A percentile compares a stretch with the other conserved stretches of the same genome.
phyloP scores from a whole-genome alignment of 2,888 invertebrate genomes.

The Noctua comes region DNA sequence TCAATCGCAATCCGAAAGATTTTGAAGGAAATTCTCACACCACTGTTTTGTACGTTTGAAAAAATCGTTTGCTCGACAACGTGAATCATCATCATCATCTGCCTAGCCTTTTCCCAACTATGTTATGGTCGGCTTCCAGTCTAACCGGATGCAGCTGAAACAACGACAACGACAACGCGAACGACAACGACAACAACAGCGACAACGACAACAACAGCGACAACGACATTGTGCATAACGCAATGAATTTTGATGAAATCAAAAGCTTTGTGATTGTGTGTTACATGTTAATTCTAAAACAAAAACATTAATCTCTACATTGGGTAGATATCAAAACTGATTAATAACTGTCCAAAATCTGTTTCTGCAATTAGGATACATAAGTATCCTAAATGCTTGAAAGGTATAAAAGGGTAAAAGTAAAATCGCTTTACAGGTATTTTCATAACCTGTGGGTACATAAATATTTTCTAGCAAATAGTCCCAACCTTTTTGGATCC shows the following conservation, averaged over 20 bases:
- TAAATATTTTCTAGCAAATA: conserved; percentile 16
- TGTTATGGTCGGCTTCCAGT: too few relatives aligned
- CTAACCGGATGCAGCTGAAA: too few relatives aligned
- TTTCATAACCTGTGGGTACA: neutral
- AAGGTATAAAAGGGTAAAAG: conserved; percentile 1
- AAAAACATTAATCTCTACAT: neutral
- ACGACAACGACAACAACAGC: too few relatives aligned
- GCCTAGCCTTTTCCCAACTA: too few relatives aligned
- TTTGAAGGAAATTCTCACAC: neutral
- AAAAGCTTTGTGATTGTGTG: too few relatives aligned
- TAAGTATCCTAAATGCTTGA: neutral
- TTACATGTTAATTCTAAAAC: neutral
- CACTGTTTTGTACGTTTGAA: neutral
- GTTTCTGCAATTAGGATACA: too few relatives aligned
- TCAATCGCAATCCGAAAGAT: neutral
- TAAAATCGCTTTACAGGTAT: neutral
- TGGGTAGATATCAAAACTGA: neutral
- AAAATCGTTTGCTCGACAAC: neutral
- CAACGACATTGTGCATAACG: too few relatives aligned
- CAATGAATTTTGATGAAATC: too few relatives aligned
- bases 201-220: too few relatives aligned
- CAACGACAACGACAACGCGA: too few relatives aligned
- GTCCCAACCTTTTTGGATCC: conserved; percentile 16
- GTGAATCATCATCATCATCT: too few relatives aligned
- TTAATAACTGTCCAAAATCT: neutral